A percentile compares a stretch with the other conserved stretches of the same genome.
These are phyloP conservation scores for Anolis apletophallus DNA, from an alignment of 2,797 vertebrate species.

Conservation along the genomic window DNA sequence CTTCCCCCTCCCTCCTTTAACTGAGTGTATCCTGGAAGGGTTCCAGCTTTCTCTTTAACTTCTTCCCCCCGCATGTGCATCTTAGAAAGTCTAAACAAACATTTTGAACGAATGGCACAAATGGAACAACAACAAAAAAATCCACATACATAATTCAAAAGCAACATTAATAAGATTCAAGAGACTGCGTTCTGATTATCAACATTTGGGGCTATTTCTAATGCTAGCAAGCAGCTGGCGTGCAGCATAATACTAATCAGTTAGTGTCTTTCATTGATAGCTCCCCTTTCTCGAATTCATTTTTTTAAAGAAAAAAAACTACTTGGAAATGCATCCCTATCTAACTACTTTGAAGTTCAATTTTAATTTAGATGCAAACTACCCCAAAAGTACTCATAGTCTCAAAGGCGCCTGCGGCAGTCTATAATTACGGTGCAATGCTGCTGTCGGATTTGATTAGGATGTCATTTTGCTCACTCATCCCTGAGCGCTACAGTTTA, in stretches of 20 bases:
- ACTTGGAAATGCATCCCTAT: conserved; percentile 68
- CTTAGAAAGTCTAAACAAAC: conserved; percentile 63
- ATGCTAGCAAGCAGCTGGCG: conserved; percentile 62
- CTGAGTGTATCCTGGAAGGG: conserved; percentile 42
- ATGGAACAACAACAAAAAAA: conserved; percentile 18
- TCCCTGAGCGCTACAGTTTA: conserved; percentile 15
- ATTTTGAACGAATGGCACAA: conserved; percentile 58
- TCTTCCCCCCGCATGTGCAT: background rate
- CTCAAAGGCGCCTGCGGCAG: conserved; percentile 63
- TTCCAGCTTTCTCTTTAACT: conserved; percentile 49
- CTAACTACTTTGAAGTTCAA: conserved; percentile 73
- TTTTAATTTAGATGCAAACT: conserved; percentile 78
- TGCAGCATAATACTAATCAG: conserved; percentile 64
- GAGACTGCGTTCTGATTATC: conserved; percentile 62
- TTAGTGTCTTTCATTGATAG: conserved; percentile 54
- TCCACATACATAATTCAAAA: conserved; percentile 66
- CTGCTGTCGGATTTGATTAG: conserved; percentile 66
- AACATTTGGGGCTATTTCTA: conserved; percentile 41
- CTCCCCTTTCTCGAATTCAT: background rate
- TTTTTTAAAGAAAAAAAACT: conserved; percentile 8
- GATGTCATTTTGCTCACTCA: conserved; percentile 45
- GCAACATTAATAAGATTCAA: conserved; percentile 64
- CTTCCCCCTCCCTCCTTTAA: conserved; percentile 13
- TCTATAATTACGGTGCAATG: conserved; percentile 63
- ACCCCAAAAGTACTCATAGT: conserved; percentile 62